These are phyloP conservation scores for Meliscaeva auricollis DNA, from an alignment of 2,888 invertebrate species.

Conservation along the genomic window DNA sequence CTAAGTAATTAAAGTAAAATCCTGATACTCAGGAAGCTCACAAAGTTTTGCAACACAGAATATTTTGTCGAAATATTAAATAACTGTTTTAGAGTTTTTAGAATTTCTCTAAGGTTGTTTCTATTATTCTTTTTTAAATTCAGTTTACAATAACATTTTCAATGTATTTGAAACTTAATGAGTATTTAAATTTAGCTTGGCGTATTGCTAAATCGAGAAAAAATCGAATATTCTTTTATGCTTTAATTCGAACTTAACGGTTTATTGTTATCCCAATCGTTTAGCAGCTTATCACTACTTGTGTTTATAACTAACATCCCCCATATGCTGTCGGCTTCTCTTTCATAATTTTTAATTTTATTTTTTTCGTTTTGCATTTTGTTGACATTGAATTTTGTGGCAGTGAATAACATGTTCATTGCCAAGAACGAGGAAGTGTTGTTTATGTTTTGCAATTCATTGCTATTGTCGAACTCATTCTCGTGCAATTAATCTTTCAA, in stretches of 20 bases:
- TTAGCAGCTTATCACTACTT: neutral
- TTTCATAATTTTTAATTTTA: neutral
- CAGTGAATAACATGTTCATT: neutral
- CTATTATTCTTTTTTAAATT: too few species aligned
- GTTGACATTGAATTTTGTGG: constrained; percentile 14
- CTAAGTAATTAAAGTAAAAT: too few species aligned
- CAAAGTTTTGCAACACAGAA: too few species aligned
- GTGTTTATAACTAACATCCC: neutral
- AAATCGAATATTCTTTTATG: too few species aligned
- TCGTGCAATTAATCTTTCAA: neutral
- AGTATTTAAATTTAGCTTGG: too few species aligned
- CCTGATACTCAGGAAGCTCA: too few species aligned
- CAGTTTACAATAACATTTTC: too few species aligned
- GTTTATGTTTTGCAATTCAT: neutral
- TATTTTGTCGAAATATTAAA: too few species aligned
- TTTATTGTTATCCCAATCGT: neutral
- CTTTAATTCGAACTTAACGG: neutral
- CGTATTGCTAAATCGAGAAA: too few species aligned
- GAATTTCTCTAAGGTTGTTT: too few species aligned
- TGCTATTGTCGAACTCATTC: neutral
- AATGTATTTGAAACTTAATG: too few species aligned
- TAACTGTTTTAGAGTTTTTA: too few species aligned
- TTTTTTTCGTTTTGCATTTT: neutral
- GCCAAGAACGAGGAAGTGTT: neutral
- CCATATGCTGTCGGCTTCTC: neutral